Conservation (phyloP, 2,797 vertebrate species). For the Hypotaenidia okinawae region DNA sequence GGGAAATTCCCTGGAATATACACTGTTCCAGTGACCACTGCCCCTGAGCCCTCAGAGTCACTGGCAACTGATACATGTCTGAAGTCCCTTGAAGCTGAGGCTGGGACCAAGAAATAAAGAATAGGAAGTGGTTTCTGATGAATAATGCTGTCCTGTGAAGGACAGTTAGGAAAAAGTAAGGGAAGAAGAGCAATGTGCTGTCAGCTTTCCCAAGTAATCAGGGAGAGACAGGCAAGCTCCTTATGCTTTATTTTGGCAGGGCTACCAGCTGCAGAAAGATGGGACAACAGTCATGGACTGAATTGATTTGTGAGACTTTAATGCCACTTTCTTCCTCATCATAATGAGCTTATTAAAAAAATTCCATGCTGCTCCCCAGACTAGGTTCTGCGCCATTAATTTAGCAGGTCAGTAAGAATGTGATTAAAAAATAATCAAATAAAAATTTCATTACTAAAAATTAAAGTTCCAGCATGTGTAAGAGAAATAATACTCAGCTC, state of each 20-base stretch:
- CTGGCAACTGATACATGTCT: background rate
- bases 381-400: background rate
- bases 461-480: background rate
- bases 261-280: background rate
- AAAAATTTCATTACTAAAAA: background rate
- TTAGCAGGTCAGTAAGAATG: background rate
- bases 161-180: background rate
- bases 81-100: background rate
- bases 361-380: background rate
- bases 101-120: background rate
- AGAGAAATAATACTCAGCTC: background rate
- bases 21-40: background rate
- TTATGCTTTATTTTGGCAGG: background rate
- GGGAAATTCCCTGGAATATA: background rate
- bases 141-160: background rate
- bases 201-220: background rate
- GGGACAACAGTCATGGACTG: background rate
- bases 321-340: background rate
- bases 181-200: background rate
- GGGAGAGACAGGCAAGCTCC: background rate
- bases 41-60: background rate
- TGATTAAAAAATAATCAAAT: conserved; percentile 1
- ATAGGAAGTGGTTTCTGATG: background rate
- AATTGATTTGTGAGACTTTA: background rate
- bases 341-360: background rate